These are phyloP conservation scores for Petaurus breviceps DNA, from an alignment of 2,113 vertebrate species.

Conservation along the genomic window DNA sequence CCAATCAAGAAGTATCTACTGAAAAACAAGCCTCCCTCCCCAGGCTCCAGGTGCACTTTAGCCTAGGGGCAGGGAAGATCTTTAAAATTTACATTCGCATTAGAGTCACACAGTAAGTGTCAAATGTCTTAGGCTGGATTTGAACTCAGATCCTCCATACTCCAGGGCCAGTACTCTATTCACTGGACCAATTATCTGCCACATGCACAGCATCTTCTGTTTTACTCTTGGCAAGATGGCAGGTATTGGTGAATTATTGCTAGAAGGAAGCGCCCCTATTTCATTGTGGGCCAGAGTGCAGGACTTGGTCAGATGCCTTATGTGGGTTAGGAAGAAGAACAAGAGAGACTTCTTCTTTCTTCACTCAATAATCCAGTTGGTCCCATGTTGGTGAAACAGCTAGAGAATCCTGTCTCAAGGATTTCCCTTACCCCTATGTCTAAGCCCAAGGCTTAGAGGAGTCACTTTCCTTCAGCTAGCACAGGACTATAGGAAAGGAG, in stretches of 20 bases:
- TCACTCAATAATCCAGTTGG: neutral
- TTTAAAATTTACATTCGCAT: no score
- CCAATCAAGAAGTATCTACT: no score
- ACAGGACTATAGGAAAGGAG: neutral
- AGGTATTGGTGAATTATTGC: slow-evolving; percentile 79
- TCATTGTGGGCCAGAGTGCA: slow-evolving; percentile 53
- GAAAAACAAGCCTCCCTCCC: no score
- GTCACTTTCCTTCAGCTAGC: neutral
- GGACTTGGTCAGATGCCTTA: slow-evolving; percentile 29
- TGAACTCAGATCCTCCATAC: no score
- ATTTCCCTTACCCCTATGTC: neutral
- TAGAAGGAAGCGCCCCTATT: slow-evolving; percentile 69
- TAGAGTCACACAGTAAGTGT: no score
- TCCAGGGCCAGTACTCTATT: no score
- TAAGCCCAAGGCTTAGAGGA: fast-evolving
- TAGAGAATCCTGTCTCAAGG: neutral
- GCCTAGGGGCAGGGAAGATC: no score
- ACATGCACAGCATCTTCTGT: slow-evolving; percentile 61
- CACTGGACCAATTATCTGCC: no score
- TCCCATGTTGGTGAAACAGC: neutral
- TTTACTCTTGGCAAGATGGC: slow-evolving; percentile 75
- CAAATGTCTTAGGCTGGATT: no score
- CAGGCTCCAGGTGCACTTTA: no score
- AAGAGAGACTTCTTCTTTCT: neutral
- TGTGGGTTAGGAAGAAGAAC: slow-evolving; percentile 1